Conservation (phyloP, 2,888 invertebrate genomes). For the Thymelicus lineola region DNA sequence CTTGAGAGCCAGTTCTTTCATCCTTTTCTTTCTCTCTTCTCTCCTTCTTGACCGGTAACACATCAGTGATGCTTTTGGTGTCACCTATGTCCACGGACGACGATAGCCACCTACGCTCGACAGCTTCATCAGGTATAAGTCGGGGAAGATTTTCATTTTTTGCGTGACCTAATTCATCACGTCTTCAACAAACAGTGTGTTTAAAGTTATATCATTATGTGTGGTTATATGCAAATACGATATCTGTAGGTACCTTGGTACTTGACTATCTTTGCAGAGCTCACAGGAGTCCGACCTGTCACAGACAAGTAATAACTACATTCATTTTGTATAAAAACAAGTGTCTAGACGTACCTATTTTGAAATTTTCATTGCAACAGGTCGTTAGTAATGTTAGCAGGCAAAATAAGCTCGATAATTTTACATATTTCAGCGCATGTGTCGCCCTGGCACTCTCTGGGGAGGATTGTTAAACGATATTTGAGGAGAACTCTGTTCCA, state of each 20-base stretch:
- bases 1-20: too few relatives aligned
- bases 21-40: too few relatives aligned
- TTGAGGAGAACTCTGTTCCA: background rate
- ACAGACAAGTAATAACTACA: background rate
- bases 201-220: too few relatives aligned
- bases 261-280: background rate
- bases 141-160: too few relatives aligned
- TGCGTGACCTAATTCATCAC: too few relatives aligned
- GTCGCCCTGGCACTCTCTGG: background rate
- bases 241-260: background rate
- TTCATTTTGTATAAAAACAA: background rate
- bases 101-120: too few relatives aligned
- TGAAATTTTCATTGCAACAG: background rate
- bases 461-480: background rate
- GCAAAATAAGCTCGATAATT: slow-evolving; percentile 6
- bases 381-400: background rate
- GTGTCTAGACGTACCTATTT: slow-evolving; percentile 2
- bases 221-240: too few relatives aligned
- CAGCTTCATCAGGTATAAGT: too few relatives aligned
- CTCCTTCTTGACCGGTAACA: too few relatives aligned
- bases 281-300: background rate
- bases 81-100: too few relatives aligned
- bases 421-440: slow-evolving; percentile 7
- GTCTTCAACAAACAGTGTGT: too few relatives aligned
- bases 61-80: too few relatives aligned